A percentile compares a stretch with the other conserved stretches of the same genome.
These are phyloP conservation scores for Scaptomyza montana DNA, from an alignment of 1,140 invertebrate genomes.

Conservation along the genomic window DNA sequence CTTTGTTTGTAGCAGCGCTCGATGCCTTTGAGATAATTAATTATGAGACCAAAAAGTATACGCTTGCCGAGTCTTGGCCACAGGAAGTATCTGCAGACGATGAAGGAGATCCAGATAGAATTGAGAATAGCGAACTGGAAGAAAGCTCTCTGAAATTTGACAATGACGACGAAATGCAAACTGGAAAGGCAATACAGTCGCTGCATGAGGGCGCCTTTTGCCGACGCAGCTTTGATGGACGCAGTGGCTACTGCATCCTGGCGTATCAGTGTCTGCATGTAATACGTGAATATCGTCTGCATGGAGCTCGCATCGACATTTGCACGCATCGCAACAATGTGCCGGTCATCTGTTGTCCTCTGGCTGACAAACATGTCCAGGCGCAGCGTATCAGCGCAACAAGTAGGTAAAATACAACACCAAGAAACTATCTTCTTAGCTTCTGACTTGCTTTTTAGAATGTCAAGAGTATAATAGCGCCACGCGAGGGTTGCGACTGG, in stretches of 20 bases:
- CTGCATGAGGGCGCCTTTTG: slow-evolving; percentile 71
- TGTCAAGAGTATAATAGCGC: slow-evolving; percentile 74
- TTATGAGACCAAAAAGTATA: slow-evolving; percentile 68
- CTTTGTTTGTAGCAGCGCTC: slow-evolving; percentile 36
- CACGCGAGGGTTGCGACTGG: slow-evolving; percentile 52
- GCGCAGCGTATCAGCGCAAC: slow-evolving; percentile 70
- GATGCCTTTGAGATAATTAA: slow-evolving; percentile 56
- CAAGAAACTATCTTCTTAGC: neutral
- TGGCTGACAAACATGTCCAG: slow-evolving; percentile 72
- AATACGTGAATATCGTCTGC: slow-evolving; percentile 73
- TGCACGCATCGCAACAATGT: slow-evolving; percentile 75
- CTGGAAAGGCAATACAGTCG: neutral
- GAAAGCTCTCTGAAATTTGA: slow-evolving; percentile 62
- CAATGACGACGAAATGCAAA: slow-evolving; percentile 22
- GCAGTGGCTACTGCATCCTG: slow-evolving; percentile 77
- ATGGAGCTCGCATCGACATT: slow-evolving; percentile 73
- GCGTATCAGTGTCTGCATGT: slow-evolving; percentile 78
- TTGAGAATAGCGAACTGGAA: neutral
- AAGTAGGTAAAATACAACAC: slow-evolving; percentile 48
- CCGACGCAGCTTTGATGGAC: slow-evolving; percentile 74
- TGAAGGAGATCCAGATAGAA: neutral
- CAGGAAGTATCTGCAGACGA: slow-evolving; percentile 3
- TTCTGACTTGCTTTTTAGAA: slow-evolving; percentile 46
- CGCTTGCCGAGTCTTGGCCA: slow-evolving; percentile 46
- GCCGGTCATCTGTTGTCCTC: slow-evolving; percentile 78